A percentile compares a stretch with the other conserved stretches of the same genome.
Conservation (phyloP, 2,888 invertebrate genomes). For the Trissolcus brochymenae region DNA sequence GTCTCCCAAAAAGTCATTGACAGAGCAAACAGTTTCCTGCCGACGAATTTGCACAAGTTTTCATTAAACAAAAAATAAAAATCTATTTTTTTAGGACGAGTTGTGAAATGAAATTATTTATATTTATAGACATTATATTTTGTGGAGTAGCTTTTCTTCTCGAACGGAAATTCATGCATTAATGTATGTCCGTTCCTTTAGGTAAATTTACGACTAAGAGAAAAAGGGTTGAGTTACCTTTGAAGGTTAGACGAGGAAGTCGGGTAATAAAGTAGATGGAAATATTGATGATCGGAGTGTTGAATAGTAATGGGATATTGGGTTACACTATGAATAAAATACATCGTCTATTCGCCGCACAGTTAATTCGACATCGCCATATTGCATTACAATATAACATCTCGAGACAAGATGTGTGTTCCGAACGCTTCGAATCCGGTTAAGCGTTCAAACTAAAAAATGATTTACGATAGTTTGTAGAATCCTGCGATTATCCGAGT, state of each 20-base stretch:
- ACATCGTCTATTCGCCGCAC: slow-evolving; percentile 11
- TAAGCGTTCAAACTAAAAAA: not conserved
- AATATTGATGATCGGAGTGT: slow-evolving; percentile 51
- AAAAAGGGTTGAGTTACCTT: slow-evolving; percentile 44
- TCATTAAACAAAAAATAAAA: not conserved
- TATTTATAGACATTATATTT: slow-evolving; percentile 3
- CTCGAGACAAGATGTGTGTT: no score
- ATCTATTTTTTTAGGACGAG: not conserved
- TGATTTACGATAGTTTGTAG: no score
- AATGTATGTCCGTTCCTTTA: slow-evolving; percentile 40
- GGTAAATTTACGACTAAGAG: slow-evolving; percentile 46
- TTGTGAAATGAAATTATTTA: not conserved
- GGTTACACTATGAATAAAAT: slow-evolving; percentile 41
- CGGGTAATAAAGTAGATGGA: slow-evolving; percentile 46
- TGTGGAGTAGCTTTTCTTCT: slow-evolving; percentile 30
- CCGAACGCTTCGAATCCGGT: no score
- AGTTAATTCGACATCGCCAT: slow-evolving; percentile 21
- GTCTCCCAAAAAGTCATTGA: not conserved
- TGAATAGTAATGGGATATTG: slow-evolving; percentile 47
- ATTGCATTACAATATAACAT: no score
- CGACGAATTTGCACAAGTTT: not conserved
- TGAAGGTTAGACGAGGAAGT: slow-evolving; percentile 44
- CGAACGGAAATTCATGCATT: slow-evolving; percentile 52
- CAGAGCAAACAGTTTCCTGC: not conserved
- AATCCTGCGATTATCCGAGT: no score